Evolutionary conservation across 2,888 invertebrate genomes (phyloP).

Genomic region (Drosophila lutescens): DNA sequence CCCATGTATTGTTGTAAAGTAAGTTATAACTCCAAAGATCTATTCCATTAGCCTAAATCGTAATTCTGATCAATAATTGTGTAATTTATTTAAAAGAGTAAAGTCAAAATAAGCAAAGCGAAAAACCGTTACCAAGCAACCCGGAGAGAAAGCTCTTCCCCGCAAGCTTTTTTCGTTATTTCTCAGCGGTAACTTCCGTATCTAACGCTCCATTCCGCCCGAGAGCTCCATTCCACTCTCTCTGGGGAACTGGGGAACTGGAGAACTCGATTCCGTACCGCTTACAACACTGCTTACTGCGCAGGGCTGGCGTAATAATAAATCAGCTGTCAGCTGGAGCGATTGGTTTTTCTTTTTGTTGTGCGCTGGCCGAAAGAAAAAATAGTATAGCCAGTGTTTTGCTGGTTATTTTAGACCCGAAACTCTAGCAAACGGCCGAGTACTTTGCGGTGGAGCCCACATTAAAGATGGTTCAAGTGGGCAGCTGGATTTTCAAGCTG

Average conservation of each 20-base stretch:
- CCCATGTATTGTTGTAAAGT: background rate
- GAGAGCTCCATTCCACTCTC: background rate
- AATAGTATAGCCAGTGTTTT: constrained; percentile 20
- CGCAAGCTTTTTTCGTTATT: constrained; percentile 11
- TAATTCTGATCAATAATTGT: constrained; percentile 47
- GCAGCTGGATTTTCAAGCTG: constrained; percentile 5
- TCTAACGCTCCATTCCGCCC: constrained; percentile 15
- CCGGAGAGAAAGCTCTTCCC: constrained; percentile 37
- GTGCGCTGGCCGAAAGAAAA: constrained; percentile 32
- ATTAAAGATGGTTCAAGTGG: constrained; percentile 7
- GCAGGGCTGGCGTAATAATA: constrained; percentile 34
- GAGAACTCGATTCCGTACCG: background rate
- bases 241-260: background rate
- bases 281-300: constrained; percentile 34
- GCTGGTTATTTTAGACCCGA: background rate
- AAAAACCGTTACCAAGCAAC: constrained; percentile 16
- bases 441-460: background rate
- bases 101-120: background rate
- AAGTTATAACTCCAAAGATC: background rate
- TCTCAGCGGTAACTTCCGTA: constrained; percentile 11
- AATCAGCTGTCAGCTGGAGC: constrained; percentile 60
- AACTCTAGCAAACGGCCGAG: background rate
- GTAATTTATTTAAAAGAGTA: constrained; percentile 35
- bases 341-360: constrained; percentile 36
- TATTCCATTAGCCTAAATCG: background rate